A percentile compares a stretch with the other conserved stretches of the same genome.
These are phyloP conservation scores for Drosophila navojoa DNA, from an alignment of 1,140 invertebrate genomes.

Conservation along the genomic window DNA sequence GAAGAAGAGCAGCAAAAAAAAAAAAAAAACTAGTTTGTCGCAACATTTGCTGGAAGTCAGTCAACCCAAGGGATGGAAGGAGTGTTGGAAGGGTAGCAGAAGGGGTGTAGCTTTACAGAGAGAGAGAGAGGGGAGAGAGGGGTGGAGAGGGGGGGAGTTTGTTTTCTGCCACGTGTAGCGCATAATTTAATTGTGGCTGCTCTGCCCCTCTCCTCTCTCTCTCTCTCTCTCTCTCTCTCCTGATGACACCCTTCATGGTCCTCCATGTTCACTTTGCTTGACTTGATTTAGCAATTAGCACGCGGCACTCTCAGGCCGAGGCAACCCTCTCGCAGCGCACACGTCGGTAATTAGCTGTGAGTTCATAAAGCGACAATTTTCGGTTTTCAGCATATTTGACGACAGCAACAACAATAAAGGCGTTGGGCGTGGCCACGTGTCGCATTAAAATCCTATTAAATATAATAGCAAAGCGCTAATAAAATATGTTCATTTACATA, in stretches of 20 bases:
- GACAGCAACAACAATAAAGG: neutral
- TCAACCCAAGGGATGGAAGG: conserved; percentile 14
- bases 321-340: neutral
- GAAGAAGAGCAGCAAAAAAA: neutral
- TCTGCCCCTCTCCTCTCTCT: no score
- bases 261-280: conserved; percentile 16
- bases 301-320: conserved; percentile 11
- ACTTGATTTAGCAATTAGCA: conserved; percentile 72
- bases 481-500: conserved; percentile 70
- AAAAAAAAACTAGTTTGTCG: conserved; percentile 18
- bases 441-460: conserved; percentile 68
- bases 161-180: conserved; percentile 42
- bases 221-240: neutral
- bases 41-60: conserved; percentile 14
- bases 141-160: no score
- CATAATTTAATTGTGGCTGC: conserved; percentile 66
- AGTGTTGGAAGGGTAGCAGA: neutral
- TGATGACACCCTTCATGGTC: neutral
- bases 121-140: no score
- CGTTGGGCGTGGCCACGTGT: conserved; percentile 30
- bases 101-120: neutral
- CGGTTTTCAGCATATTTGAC: conserved; percentile 10
- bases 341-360: conserved; percentile 38
- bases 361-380: conserved; percentile 60
- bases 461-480: conserved; percentile 44